Evolutionary conservation across 2,888 invertebrate genomes (phyloP).

Genomic region (Cantharis rustica): DNA sequence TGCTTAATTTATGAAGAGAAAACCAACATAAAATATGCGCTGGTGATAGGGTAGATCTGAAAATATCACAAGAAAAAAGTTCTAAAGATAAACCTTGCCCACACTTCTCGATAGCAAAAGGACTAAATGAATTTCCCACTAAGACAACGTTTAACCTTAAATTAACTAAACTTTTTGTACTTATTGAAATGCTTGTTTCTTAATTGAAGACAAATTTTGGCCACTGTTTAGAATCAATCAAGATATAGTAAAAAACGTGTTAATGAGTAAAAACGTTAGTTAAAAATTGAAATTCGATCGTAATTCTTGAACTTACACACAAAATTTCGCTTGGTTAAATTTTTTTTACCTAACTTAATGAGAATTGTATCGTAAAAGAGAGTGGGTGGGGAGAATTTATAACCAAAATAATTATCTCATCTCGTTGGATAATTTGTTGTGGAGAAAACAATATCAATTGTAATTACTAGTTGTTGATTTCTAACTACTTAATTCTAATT

Average conservation of each 20-base stretch:
- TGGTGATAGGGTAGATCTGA: background rate
- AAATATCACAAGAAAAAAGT: background rate
- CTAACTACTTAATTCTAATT: slow-evolving; percentile 29
- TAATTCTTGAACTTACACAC: background rate
- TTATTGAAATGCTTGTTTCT: background rate
- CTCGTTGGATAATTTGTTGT: background rate
- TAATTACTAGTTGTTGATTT: slow-evolving; percentile 19
- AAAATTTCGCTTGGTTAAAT: background rate
- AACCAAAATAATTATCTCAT: background rate
- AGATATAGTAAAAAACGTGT: background rate
- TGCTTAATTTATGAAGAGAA: background rate
- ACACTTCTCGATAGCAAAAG: background rate
- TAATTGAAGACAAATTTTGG: background rate
- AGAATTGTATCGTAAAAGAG: background rate
- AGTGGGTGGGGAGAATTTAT: background rate
- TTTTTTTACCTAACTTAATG: background rate
- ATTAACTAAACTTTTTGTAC: background rate
- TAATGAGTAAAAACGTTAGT: background rate
- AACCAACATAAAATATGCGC: background rate
- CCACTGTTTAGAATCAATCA: background rate
- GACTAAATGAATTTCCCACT: background rate
- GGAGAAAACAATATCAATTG: slow-evolving; percentile 5
- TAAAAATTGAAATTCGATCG: background rate
- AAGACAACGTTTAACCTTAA: background rate
- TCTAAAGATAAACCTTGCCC: background rate